phyloP scores from a whole-genome alignment of 2,888 invertebrate genomes.

The Eretmocerus hayati region DNA sequence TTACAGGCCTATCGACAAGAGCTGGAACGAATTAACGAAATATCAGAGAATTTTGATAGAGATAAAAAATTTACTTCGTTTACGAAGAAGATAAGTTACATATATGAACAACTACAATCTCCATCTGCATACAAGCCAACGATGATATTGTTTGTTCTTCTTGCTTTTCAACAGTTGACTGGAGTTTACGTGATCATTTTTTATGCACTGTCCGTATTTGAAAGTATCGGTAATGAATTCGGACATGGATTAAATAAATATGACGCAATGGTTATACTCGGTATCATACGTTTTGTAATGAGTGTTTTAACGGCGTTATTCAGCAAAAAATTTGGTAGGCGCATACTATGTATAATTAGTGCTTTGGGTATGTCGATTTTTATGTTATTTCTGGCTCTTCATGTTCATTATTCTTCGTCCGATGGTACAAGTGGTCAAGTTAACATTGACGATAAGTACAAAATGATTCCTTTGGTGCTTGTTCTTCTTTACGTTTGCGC shows the following conservation, averaged over 20 bases:
- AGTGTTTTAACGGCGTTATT: conserved; percentile 49
- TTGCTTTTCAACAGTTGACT: conserved; percentile 53
- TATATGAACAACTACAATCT: conserved; percentile 23
- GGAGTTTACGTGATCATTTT: conserved; percentile 55
- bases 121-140: conserved; percentile 51
- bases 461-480: conserved; percentile 47
- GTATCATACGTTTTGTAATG: conserved; percentile 51
- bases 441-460: conserved; percentile 31
- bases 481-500: conserved; percentile 51
- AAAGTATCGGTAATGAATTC: conserved; percentile 47
- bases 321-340: conserved; percentile 49
- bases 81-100: conserved; percentile 24
- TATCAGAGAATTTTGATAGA: conserved; percentile 14
- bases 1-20: conserved; percentile 35
- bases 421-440: conserved; percentile 29
- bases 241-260: conserved; percentile 47
- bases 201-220: conserved; percentile 53
- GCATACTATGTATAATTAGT: conserved; percentile 49
- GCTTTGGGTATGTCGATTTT: conserved; percentile 52
- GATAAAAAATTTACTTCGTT: conserved; percentile 5
- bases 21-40: conserved; percentile 29
- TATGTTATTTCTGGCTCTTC: conserved; percentile 42
- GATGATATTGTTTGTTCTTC: conserved; percentile 46
- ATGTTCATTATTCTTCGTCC: conserved; percentile 32
- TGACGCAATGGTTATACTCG: conserved; percentile 49